Percentiles rank a stretch among this genome's conserved stretches.
Evolutionary conservation across 2,888 invertebrate genomes (phyloP).

Genomic region (Stenotaenia linearis): DNA sequence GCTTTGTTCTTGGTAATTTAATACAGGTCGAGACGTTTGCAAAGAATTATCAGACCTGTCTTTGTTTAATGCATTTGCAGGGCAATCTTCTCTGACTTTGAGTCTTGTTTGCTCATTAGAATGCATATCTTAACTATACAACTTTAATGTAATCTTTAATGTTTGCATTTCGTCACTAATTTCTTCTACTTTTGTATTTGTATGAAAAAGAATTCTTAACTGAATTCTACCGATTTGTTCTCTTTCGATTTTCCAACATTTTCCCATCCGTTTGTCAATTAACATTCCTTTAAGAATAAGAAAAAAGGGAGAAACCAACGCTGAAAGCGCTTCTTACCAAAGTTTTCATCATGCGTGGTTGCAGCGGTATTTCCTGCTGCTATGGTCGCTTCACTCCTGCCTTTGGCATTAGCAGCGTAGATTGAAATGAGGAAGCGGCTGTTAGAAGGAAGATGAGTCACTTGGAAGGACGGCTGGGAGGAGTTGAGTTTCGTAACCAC

Average conservation of each 20-base stretch:
- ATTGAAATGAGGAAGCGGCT: constrained; percentile 33
- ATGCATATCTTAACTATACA: not conserved
- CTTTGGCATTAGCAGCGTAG: constrained; percentile 34
- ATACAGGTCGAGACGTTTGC: not conserved
- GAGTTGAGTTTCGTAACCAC: constrained; percentile 15
- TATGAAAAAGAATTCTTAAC: not conserved
- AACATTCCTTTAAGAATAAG: not conserved
- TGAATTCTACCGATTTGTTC: not conserved
- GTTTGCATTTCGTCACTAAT: not conserved
- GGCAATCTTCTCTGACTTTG: not conserved
- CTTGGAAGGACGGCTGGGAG: constrained; percentile 30
- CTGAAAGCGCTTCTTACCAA: constrained; percentile 8
- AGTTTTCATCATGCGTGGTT: constrained; percentile 13
- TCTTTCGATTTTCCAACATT: not conserved
- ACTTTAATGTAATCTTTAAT: not conserved
- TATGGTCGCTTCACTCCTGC: constrained; percentile 31
- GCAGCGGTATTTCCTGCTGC: constrained; percentile 15
- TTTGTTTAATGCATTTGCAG: not conserved
- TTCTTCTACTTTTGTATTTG: not conserved
- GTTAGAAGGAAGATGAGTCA: constrained; percentile 34
- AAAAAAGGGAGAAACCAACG: not conserved
- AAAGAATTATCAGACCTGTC: not conserved
- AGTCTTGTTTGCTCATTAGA: not conserved
- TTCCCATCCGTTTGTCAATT: not conserved
- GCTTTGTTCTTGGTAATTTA: not conserved